phyloP scores from a whole-genome alignment of 2,113 vertebrate species.

The Poeciliopsis retropinna region DNA sequence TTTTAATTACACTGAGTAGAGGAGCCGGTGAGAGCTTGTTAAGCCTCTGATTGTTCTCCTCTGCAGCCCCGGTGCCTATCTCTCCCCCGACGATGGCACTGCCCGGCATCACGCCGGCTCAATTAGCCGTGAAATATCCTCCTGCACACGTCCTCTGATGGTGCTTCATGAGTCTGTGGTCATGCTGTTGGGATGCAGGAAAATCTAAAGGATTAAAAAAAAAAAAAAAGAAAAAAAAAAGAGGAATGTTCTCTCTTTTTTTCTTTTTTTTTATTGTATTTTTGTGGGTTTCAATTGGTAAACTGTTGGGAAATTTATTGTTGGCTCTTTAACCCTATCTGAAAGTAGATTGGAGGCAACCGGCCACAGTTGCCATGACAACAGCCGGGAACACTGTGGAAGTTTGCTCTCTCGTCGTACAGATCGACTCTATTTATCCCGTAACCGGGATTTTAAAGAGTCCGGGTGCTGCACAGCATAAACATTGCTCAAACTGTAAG shows the following conservation, averaged over 20 bases:
- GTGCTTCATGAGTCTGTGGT: conserved; percentile 30
- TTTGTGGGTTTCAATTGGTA: conserved; percentile 43
- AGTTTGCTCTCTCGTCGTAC: conserved; percentile 41
- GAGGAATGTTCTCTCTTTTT: background rate
- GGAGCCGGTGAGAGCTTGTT: conserved; percentile 62
- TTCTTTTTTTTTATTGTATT: background rate
- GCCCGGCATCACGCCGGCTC: conserved; percentile 58
- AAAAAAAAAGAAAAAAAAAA: background rate
- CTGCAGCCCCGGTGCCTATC: conserved; percentile 45
- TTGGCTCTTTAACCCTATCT: conserved; percentile 5
- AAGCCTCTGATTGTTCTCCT: conserved; percentile 71
- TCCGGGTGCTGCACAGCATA: conserved; percentile 14
- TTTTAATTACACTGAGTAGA: conserved; percentile 61
- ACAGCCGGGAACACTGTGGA: conserved; percentile 44
- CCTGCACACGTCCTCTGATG: conserved; percentile 47
- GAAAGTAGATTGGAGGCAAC: conserved; percentile 11
- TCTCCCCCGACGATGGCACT: conserved; percentile 46
- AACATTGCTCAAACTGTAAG: conserved; percentile 14
- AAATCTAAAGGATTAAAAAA: background rate
- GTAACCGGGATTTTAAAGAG: background rate
- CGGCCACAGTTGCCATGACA: conserved; percentile 60
- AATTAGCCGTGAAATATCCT: conserved; percentile 70
- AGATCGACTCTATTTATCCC: conserved; percentile 25
- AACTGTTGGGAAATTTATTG: conserved; percentile 24
- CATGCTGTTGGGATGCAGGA: conserved; percentile 34